phyloP scores from a whole-genome alignment of 2,113 vertebrate genomes.

The Erythrocercus mccallii region DNA sequence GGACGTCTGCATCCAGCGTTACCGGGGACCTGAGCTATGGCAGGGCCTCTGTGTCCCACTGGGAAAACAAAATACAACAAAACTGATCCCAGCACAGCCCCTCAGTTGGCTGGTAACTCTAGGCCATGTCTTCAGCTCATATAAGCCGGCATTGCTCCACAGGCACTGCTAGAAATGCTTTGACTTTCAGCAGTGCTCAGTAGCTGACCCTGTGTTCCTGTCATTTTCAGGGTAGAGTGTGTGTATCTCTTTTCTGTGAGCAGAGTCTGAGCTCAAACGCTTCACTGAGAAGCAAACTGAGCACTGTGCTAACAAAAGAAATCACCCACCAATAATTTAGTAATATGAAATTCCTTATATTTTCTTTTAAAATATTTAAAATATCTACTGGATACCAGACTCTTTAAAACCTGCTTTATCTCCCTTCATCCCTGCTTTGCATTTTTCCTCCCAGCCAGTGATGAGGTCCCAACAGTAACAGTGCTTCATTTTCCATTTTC shows the following conservation, averaged over 20 bases:
- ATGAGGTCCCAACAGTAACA: not conserved
- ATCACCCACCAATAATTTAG: not conserved
- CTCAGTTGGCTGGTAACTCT: not conserved
- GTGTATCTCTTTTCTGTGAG: not conserved
- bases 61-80: not conserved
- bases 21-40: not conserved
- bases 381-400: not conserved
- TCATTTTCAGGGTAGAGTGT: not conserved
- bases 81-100: not conserved
- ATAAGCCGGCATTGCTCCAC: not conserved
- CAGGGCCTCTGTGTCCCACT: not conserved
- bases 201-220: not conserved
- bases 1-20: rapidly evolving
- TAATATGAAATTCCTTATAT: not conserved
- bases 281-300: not conserved
- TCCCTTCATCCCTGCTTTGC: not conserved
- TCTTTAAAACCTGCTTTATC: not conserved
- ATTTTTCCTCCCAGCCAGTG: not conserved
- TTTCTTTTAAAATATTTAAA: not conserved
- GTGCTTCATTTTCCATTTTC: not conserved
- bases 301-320: not conserved
- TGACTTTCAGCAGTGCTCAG: not conserved
- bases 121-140: not conserved
- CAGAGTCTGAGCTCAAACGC: not conserved
- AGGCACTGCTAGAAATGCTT: not conserved